Evolutionary conservation across 2,888 invertebrate species (phyloP).

Genomic region (Ennomos quercinarius): DNA sequence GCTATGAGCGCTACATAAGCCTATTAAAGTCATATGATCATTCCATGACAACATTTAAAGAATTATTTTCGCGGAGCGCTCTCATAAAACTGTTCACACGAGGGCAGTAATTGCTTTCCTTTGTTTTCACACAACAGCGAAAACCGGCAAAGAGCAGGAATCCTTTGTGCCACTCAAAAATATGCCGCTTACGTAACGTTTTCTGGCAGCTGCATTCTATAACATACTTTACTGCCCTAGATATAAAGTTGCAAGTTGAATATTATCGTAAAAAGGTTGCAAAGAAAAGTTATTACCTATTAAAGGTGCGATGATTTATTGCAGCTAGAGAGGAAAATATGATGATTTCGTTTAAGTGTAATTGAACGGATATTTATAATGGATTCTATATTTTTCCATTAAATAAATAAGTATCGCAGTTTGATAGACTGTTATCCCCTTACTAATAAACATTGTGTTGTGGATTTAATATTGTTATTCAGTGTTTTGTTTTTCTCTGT

Average conservation of each 20-base stretch:
- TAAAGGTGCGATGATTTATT: slow-evolving; percentile 30
- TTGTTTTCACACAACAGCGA: slow-evolving; percentile 33
- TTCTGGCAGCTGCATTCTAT: not conserved
- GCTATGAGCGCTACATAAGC: no score
- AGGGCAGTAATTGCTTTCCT: slow-evolving; percentile 23
- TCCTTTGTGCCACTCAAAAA: slow-evolving; percentile 31
- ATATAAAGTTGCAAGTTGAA: slow-evolving; percentile 6
- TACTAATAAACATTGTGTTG: no score
- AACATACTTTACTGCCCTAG: slow-evolving; percentile 1
- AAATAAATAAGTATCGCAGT: no score
- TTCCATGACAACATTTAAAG: no score
- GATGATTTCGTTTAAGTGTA: slow-evolving; percentile 9
- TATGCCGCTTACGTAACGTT: slow-evolving; percentile 24
- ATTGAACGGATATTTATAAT: slow-evolving; percentile 4
- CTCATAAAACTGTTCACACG: slow-evolving; percentile 7
- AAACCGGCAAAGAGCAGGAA: slow-evolving; percentile 31
- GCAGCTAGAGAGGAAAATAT: slow-evolving; percentile 8
- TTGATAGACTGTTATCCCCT: no score
- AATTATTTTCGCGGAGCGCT: not conserved
- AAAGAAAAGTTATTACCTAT: slow-evolving; percentile 25
- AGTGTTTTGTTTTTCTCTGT: no score
- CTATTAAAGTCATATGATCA: no score
- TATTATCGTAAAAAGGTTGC: slow-evolving; percentile 3
- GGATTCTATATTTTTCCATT: no score
- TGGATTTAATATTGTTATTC: no score